phyloP scores from a whole-genome alignment of 2,113 vertebrate genomes.

The Hypocryptadius cinnamomeus region DNA sequence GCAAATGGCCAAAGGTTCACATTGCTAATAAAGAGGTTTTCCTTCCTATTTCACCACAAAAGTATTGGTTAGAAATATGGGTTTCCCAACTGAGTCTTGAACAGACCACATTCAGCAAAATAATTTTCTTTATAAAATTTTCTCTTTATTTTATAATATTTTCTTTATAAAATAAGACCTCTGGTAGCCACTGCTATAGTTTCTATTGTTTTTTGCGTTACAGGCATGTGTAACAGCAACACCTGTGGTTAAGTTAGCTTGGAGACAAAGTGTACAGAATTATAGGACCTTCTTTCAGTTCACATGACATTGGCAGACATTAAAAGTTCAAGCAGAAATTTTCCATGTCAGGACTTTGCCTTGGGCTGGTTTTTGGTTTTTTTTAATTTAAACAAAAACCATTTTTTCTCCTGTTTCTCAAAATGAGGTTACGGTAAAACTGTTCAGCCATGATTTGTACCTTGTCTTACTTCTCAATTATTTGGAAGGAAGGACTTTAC shows the following conservation, averaged over 20 bases:
- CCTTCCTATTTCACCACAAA: background rate
- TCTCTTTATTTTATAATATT: background rate
- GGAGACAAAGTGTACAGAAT: background rate
- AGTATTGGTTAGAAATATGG: rapidly evolving
- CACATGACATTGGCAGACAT: background rate
- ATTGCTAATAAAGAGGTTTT: background rate
- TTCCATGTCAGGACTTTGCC: constrained; percentile 8
- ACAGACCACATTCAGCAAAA: background rate
- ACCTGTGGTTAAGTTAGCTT: background rate
- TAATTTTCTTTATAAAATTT: background rate
- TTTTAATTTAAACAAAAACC: background rate
- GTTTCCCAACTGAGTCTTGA: background rate
- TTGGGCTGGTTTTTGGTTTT: background rate
- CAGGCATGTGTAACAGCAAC: background rate
- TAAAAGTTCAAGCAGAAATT: background rate
- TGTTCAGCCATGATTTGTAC: background rate
- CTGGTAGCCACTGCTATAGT: background rate
- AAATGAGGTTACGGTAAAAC: background rate
- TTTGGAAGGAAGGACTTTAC: background rate
- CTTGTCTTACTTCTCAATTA: background rate
- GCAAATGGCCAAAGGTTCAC: background rate
- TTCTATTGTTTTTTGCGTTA: background rate
- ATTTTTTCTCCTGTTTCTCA: background rate
- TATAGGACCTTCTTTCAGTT: background rate
- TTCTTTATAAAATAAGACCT: background rate